Conservation (phyloP, 2,797 vertebrate species). For the Cetoscarus ocellatus region DNA sequence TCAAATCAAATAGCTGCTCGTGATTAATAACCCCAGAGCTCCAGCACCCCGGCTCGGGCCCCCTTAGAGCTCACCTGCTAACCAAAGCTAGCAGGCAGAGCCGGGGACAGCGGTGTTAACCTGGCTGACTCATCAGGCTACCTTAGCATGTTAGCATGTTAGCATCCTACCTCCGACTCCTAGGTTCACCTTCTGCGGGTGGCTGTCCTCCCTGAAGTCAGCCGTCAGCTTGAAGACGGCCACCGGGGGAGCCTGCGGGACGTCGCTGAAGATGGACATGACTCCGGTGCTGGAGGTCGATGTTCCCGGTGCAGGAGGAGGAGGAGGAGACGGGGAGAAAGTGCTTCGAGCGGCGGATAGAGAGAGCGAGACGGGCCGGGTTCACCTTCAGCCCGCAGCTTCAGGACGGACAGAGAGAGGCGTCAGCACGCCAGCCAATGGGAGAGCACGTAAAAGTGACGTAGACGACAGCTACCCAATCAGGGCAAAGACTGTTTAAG, state of each 20-base stretch:
- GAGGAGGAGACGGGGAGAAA: neutral
- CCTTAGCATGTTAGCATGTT: slow-evolving; percentile 29
- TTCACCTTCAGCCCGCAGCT: slow-evolving; percentile 80
- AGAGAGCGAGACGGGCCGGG: neutral
- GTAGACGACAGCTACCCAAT: slow-evolving; percentile 56
- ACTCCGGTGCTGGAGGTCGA: neutral
- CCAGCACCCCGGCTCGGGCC: too few species aligned
- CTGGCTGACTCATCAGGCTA: neutral
- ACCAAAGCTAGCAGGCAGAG: neutral
- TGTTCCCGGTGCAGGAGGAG: slow-evolving; percentile 8
- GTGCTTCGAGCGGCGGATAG: neutral
- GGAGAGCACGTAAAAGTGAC: slow-evolving; percentile 7
- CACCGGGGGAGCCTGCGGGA: slow-evolving; percentile 90
- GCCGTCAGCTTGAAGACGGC: slow-evolving; percentile 94
- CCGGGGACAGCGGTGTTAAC: rapidly evolving
- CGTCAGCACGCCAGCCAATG: slow-evolving; percentile 51
- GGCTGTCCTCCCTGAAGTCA: slow-evolving; percentile 91
- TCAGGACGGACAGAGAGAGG: slow-evolving; percentile 27
- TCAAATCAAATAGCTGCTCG: slow-evolving; percentile 48
- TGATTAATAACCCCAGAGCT: neutral
- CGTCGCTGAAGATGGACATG: slow-evolving; percentile 89
- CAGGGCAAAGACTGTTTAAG: neutral
- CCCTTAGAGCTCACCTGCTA: rapidly evolving
- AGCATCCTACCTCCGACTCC: slow-evolving; percentile 92
- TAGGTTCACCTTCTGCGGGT: slow-evolving; percentile 93